Evolutionary conservation across 2,113 vertebrate species (phyloP).

Genomic region (Montifringilla adamsi): DNA sequence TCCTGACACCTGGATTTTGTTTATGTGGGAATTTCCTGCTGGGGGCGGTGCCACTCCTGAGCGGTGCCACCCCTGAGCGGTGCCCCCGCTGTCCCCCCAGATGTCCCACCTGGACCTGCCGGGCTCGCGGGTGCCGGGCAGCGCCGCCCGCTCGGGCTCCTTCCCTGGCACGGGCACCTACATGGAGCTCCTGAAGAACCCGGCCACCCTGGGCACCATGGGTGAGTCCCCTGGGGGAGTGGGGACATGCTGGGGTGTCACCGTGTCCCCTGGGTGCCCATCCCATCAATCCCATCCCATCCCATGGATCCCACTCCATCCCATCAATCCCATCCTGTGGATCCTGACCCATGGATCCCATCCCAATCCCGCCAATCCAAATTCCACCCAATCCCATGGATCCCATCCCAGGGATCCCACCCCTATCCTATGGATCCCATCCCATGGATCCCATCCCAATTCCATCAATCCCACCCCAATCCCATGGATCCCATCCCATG

Average conservation of each 20-base stretch:
- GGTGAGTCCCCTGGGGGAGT: not conserved
- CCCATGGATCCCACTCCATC: not conserved
- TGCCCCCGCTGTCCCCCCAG: not conserved
- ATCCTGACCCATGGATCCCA: not conserved
- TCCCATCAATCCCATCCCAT: no score
- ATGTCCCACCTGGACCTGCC: not conserved
- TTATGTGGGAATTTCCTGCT: not conserved
- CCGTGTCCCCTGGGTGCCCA: fast-evolving
- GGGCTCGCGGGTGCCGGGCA: not conserved
- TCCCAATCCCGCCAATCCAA: no score
- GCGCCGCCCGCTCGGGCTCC: not conserved
- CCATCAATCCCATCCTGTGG: not conserved
- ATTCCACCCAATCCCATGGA: not conserved
- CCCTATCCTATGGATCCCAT: no score
- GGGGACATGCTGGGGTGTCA: not conserved
- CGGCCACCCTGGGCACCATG: not conserved
- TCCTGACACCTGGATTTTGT: not conserved
- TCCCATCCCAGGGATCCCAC: no score
- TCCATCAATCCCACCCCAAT: no score
- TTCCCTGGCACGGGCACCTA: not conserved
- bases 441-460: no score
- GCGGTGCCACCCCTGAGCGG: not conserved
- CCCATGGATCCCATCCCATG: no score
- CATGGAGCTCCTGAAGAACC: not conserved
- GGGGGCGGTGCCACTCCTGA: not conserved